phyloP scores from a whole-genome alignment of 2,797 vertebrate genomes.

The Myiotriccus ornatus region DNA sequence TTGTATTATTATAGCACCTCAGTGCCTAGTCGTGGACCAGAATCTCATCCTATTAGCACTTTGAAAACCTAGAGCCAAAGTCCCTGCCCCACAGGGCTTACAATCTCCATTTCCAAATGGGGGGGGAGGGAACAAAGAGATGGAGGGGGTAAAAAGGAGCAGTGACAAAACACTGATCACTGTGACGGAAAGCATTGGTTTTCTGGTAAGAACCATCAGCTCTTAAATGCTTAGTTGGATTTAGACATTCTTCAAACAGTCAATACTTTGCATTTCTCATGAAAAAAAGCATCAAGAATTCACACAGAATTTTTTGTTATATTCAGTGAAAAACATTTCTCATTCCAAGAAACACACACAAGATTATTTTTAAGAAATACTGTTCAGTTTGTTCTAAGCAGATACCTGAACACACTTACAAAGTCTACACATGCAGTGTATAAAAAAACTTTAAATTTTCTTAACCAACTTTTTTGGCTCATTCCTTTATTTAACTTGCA shows the following conservation, averaged over 20 bases:
- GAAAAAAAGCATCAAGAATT: background rate
- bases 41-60: slow-evolving; percentile 14
- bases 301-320: background rate
- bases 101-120: background rate
- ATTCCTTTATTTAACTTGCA: background rate
- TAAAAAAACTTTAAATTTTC: background rate
- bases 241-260: background rate
- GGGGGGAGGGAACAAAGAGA: background rate
- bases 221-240: background rate
- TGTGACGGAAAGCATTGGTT: fast-evolving
- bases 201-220: background rate
- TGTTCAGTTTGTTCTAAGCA: background rate
- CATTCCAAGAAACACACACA: background rate
- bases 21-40: slow-evolving; percentile 20
- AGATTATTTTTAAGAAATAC: background rate
- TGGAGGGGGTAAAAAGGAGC: background rate
- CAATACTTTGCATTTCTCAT: background rate
- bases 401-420: background rate
- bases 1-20: slow-evolving; percentile 45
- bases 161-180: background rate
- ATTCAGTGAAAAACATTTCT: slow-evolving; percentile 31
- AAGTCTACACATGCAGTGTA: slow-evolving; percentile 2
- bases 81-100: slow-evolving; percentile 41
- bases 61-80: slow-evolving; percentile 17
- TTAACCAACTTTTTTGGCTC: background rate